Percentiles rank a stretch among this genome's conserved stretches.
Evolutionary conservation across 2,888 invertebrate genomes (phyloP).

Genomic region (Augochlorella aurata): DNA sequence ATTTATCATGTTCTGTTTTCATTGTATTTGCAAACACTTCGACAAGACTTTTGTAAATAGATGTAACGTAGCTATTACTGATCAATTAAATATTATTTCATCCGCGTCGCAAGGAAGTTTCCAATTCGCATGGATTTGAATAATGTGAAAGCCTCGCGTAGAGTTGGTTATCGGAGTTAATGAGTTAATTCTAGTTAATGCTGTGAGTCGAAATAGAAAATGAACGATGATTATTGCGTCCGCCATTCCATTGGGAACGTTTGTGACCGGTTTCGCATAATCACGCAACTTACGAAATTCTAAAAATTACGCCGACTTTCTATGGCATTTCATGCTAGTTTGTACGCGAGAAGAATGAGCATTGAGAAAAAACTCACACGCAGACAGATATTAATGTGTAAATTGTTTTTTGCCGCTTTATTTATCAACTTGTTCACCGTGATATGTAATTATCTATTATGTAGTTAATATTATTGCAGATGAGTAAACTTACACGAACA

Average conservation of each 20-base stretch:
- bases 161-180: not conserved
- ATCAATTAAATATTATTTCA: not conserved
- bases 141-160: not conserved
- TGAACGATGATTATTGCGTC: conserved; percentile 5
- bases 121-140: not conserved
- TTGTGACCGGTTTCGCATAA: conserved; percentile 27
- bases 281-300: conserved; percentile 32
- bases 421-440: not conserved
- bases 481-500: not conserved
- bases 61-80: too few relatives aligned
- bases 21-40: too few relatives aligned
- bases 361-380: not conserved
- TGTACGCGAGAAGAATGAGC: not conserved
- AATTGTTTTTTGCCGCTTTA: not conserved
- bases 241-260: conserved; percentile 24
- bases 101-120: not conserved
- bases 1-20: too few relatives aligned
- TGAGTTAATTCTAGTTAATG: not conserved
- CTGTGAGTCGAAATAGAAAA: not conserved
- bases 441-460: not conserved
- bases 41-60: too few relatives aligned
- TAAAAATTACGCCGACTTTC: not conserved
- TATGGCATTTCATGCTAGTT: not conserved
- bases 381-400: not conserved
- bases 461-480: not conserved